Evolutionary conservation across 2,888 invertebrate genomes (phyloP), one percentile per base, ranked within the genome.

Genomic region (Panorpa germanica): DNA sequence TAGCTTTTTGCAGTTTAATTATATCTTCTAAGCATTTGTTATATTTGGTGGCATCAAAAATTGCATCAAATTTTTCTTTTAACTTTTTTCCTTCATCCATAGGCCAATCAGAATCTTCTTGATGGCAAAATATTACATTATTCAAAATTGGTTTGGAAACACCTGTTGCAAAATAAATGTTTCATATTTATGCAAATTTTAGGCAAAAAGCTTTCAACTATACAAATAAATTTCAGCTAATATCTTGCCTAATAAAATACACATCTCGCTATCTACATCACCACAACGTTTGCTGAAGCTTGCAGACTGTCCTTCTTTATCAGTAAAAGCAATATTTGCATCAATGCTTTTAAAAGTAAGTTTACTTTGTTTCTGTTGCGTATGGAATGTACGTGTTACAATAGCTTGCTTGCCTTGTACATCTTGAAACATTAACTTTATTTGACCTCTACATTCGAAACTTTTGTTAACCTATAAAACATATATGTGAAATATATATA

Each of bases 41-140:
- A 48, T 90, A 95, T 45, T 77, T 76, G 1, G 78, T 76, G 0
- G 91, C 82, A 44, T 93, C 91, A 59, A 99, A 99, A 41, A 99
- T 96, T 37, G 85, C 86, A 65, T 99, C 98, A 61, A 99, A 96
- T 41, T 80, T 78, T 39, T 82, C 78, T 49, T 98, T 99, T 0
- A 99, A 65, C 43, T 80, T 78, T 49, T 86, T 85, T 0, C 81
- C 80, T 51, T 93, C 90, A 47, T 90, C 85, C 31, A 98, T 57
- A 1, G 98, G 96, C 91, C 98, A 98, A 46, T 75, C 75, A 0
- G 91, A 78, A 39, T 98, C 91, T 53, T 98, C 98, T 65, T 98
- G 98, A 50, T 98, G 98, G 46, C 98, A 99, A 53, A 99, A 95
- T 41, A 99, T 77, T 0, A 99, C 98, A 50, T 88, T 82, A 46